phyloP scores from a whole-genome alignment of 2,113 vertebrate species.

The Catagonus wagneri region DNA sequence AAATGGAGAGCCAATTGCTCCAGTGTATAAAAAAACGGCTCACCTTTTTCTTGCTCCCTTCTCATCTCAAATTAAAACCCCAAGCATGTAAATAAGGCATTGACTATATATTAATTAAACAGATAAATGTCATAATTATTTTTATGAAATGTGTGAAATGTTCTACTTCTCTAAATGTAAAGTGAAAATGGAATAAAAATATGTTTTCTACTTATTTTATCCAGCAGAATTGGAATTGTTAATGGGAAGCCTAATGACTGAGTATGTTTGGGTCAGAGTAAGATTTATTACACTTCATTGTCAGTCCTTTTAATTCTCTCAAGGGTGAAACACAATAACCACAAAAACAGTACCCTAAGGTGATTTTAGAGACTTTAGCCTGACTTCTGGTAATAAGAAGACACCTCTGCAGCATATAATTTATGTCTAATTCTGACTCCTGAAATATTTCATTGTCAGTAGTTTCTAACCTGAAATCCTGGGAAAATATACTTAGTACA shows the following conservation, averaged over 20 bases:
- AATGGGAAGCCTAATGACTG: conserved; percentile 39
- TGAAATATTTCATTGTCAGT: conserved; percentile 83
- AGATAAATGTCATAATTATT: conserved; percentile 47
- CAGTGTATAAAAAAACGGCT: conserved; percentile 38
- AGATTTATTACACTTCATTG: conserved; percentile 75
- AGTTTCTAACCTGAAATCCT: conserved; percentile 78
- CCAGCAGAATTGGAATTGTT: conserved; percentile 14
- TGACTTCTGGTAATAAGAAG: conserved; percentile 82
- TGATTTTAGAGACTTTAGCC: conserved; percentile 76
- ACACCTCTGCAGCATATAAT: conserved; percentile 76
- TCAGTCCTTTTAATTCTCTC: conserved; percentile 75
- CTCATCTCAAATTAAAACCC: conserved; percentile 66
- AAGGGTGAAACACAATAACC: conserved; percentile 80
- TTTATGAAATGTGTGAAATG: conserved; percentile 31
- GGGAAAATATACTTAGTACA: conserved; percentile 64
- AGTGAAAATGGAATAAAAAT: conserved; percentile 39
- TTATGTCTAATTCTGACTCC: conserved; percentile 80
- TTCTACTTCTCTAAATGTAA: conserved; percentile 46
- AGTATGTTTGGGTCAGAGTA: conserved; percentile 65
- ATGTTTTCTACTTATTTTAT: conserved; percentile 51
- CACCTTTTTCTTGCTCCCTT: conserved; percentile 37
- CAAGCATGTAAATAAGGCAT: conserved; percentile 67
- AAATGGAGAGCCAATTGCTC: conserved; percentile 78
- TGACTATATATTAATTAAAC: conserved; percentile 31
- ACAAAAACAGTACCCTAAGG: conserved; percentile 71